Conservation (phyloP, 2,888 invertebrate species). For the Nemurella pictetii region DNA sequence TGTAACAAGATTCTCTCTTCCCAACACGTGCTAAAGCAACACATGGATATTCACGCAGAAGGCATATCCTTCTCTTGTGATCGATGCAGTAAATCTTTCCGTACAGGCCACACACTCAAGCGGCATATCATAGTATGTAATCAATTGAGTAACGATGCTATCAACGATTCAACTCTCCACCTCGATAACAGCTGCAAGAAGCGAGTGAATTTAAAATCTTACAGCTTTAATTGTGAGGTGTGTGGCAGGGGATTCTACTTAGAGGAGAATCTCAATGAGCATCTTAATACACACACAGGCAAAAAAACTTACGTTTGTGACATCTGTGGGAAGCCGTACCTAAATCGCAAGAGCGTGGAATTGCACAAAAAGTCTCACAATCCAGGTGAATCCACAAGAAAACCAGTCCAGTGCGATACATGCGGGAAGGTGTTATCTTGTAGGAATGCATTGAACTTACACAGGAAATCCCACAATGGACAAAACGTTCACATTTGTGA, state of each 20-base stretch:
- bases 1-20: slow-evolving; percentile 31
- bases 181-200: slow-evolving; percentile 51
- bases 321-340: slow-evolving; percentile 23
- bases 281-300: slow-evolving; percentile 10
- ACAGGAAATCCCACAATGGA: slow-evolving; percentile 19
- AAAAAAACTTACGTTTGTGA: slow-evolving; percentile 25
- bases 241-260: slow-evolving; percentile 45
- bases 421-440: slow-evolving; percentile 32
- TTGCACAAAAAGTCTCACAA: background rate
- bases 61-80: slow-evolving; percentile 50
- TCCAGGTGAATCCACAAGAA: background rate
- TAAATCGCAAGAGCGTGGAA: background rate
- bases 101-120: too few species aligned
- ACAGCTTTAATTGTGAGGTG: slow-evolving; percentile 43
- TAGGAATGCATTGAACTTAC: slow-evolving; percentile 7
- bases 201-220: slow-evolving; percentile 42
- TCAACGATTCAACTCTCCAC: slow-evolving; percentile 51
- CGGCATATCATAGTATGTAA: too few species aligned
- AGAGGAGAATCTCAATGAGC: slow-evolving; percentile 16
- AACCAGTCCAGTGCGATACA: slow-evolving; percentile 36
- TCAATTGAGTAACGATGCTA: too few species aligned
- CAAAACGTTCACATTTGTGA: slow-evolving; percentile 16
- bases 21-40: background rate
- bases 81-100: slow-evolving; percentile 51
- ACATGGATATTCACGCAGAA: slow-evolving; percentile 32